Percentiles rank a stretch among this genome's conserved stretches.
These are phyloP conservation scores for Dasyprocta punctata DNA, from an alignment of 2,113 vertebrate species.

Conservation along the genomic window DNA sequence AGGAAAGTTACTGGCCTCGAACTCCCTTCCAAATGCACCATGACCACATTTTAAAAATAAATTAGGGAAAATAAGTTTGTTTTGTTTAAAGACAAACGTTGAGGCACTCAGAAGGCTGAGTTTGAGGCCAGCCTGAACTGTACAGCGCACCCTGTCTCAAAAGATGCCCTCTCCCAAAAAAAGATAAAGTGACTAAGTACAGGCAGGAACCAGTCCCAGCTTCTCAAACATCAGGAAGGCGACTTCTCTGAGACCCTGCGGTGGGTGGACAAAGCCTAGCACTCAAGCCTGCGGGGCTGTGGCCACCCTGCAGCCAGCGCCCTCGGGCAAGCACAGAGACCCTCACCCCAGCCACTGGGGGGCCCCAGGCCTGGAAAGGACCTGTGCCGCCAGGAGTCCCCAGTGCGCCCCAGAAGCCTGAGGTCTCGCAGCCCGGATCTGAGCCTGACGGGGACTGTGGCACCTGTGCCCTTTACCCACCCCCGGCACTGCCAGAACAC, in stretches of 20 bases:
- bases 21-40: not conserved
- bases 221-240: not conserved
- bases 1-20: not conserved
- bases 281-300: too few species aligned
- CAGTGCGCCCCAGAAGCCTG: not conserved
- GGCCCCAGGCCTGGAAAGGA: too few species aligned
- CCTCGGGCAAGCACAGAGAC: accelerated
- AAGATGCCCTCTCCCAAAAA: not conserved
- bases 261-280: not conserved
- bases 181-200: not conserved
- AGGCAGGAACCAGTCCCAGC: not conserved
- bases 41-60: not conserved
- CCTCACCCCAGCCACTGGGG: not conserved
- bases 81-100: not conserved
- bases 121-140: not conserved
- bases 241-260: not conserved
- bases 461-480: not conserved
- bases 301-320: accelerated
- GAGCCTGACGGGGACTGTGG: not conserved
- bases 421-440: not conserved
- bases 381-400: too few species aligned
- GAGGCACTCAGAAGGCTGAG: too few species aligned
- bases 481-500: not conserved
- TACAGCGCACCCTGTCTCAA: not conserved
- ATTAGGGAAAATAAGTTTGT: not conserved